Percentiles rank a stretch among this genome's conserved stretches.
These are phyloP conservation scores for Torymus tubicola DNA, from an alignment of 2,888 invertebrate species.

Conservation along the genomic window DNA sequence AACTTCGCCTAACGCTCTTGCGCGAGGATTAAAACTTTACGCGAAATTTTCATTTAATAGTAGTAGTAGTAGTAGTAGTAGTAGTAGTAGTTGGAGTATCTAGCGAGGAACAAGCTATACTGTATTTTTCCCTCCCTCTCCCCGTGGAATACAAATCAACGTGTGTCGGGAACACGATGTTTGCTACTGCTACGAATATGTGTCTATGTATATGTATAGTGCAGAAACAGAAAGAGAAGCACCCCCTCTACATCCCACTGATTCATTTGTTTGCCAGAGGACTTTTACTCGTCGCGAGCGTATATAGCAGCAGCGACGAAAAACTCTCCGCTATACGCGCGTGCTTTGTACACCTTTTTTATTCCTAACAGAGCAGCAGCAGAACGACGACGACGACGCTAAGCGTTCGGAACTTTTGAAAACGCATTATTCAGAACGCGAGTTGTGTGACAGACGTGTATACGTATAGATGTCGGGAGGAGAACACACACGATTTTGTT, in stretches of 20 bases:
- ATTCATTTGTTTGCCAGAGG: conserved; percentile 48
- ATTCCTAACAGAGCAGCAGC: no score
- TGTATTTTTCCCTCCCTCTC: conserved; percentile 15
- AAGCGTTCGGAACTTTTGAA: conserved; percentile 4
- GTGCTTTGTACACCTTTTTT: not conserved
- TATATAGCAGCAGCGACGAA: no score
- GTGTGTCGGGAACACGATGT: conserved; percentile 7
- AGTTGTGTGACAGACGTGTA: not conserved
- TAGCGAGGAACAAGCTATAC: conserved; percentile 1
- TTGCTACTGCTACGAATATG: conserved; percentile 4
- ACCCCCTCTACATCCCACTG: conserved; percentile 20
- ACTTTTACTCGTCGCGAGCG: not conserved
- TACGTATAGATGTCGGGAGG: not conserved
- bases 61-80: not conserved
- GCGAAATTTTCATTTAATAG: conserved; percentile 46
- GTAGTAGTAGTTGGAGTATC: no score
- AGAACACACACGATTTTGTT: not conserved
- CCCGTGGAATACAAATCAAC: conserved; percentile 42
- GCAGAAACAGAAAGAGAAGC: conserved; percentile 11
- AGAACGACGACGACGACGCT: no score
- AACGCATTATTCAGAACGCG: not conserved
- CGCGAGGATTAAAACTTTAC: conserved; percentile 46
- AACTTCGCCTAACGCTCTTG: conserved; percentile 32
- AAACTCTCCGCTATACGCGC: no score
- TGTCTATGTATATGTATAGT: conserved; percentile 17